Evolutionary conservation across 1,140 invertebrate genomes (phyloP), one percentile per base, ranked within the genome.

Genomic region (Asbolus verrucosus): DNA sequence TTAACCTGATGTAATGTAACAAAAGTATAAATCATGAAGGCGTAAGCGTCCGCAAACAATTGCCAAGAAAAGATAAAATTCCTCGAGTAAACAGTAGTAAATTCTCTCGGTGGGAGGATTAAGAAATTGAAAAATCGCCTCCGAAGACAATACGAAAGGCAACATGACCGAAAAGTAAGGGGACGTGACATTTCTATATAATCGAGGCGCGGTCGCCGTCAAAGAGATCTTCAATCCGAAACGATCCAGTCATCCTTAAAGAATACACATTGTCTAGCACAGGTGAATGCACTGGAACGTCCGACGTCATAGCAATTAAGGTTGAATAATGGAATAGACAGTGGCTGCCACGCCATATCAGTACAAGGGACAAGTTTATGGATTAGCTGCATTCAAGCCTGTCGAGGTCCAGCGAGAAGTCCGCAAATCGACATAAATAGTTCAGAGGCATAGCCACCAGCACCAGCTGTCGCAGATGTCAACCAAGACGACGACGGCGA

Each of bases 271-370:
- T 69, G 61, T 63, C 16, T 63, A 63, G 14, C 21, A 63, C 68
- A 62, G 68, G 68, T 70, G 68, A 70, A 70, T 70, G 68, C 61
- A 70, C 68, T 59, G 39, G 61, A 70, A 70, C 60, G 68, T 59
- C 68, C 61, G 68, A 70, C 68, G 68, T 70, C 68, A 70, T 43
- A 70, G 46, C 68, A 70, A 70, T 70, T 70, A 70, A 70, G 54
- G 61, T 70, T 70, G 68, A 70, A 70, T 70, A 70, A 70, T 70
- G 68, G 60, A 70, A 70, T 70, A 70, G 68, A 70, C 68, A 70
- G 68, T 70, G 60, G 46, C 68, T 70, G 68, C 68, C 68, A 70
- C 15, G 61, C 61, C 61, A 70, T 70, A 70, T 70, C 68, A 70
- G 41, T 62, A 16, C 39, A 16, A 50, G 39, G 24, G 68, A 70